Conservation (phyloP, 2,113 vertebrate species). For the Vicugna pacos region DNA sequence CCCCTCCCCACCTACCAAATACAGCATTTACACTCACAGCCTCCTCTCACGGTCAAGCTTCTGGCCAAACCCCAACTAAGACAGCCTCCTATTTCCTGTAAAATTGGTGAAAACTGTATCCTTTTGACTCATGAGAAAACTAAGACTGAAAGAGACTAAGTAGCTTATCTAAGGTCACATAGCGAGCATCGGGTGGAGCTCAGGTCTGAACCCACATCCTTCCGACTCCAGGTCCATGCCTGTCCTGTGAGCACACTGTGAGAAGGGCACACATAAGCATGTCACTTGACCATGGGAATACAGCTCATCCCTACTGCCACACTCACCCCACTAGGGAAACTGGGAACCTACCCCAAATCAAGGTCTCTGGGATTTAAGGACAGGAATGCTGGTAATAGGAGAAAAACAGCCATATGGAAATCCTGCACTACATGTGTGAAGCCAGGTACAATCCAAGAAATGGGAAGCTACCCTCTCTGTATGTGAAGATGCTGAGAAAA, state of each 20-base stretch:
- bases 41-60: neutral
- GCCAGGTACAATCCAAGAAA: neutral
- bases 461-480: neutral
- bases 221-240: neutral
- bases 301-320: neutral
- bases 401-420: neutral
- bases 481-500: neutral
- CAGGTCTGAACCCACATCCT: neutral
- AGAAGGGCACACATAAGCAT: neutral
- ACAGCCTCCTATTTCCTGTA: neutral
- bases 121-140: slow-evolving; percentile 4
- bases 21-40: neutral
- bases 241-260: neutral
- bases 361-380: neutral
- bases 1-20: neutral
- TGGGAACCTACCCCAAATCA: neutral
- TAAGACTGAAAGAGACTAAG: neutral
- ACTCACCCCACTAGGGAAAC: neutral
- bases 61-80: neutral
- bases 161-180: neutral
- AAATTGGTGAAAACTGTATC: neutral
- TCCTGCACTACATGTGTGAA: accelerated
- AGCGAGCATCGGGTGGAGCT: neutral
- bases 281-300: neutral
- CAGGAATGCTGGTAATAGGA: neutral